A percentile compares a stretch with the other conserved stretches of the same genome.
Conservation (phyloP, 2,113 vertebrate species). For the Nymphicus hollandicus region DNA sequence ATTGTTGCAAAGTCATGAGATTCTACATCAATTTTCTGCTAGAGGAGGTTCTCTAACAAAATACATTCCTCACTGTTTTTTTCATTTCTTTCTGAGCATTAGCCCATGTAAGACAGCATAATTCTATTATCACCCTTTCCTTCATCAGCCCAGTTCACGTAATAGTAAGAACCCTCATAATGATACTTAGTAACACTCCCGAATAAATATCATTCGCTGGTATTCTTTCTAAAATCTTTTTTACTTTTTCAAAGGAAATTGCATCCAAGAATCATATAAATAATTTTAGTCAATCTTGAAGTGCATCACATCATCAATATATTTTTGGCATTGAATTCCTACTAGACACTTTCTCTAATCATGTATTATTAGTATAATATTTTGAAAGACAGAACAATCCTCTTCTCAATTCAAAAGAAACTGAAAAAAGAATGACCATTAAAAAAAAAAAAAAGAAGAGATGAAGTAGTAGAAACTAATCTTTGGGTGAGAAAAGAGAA, state of each 20-base stretch:
- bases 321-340: not conserved
- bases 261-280: not conserved
- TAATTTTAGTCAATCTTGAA: not conserved
- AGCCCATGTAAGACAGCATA: rapidly evolving
- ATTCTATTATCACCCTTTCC: not conserved
- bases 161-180: not conserved
- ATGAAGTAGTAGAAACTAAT: not conserved
- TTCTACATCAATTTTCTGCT: not conserved
- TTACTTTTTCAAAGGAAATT: not conserved
- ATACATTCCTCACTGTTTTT: not conserved
- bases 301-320: not conserved
- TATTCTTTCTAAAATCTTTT: not conserved
- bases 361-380: not conserved
- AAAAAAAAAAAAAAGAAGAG: not conserved
- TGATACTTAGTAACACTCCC: not conserved
- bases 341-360: not conserved
- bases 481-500: not conserved
- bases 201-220: not conserved
- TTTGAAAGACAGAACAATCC: not conserved
- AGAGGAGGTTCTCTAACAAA: not conserved
- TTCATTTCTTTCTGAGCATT: not conserved
- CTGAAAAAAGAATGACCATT: not conserved
- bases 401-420: not conserved
- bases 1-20: not conserved
- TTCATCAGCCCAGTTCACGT: not conserved